Evolutionary conservation across 2,113 vertebrate genomes (phyloP), one percentile per base, ranked within the genome.

Genomic region (Lonchura striata): DNA sequence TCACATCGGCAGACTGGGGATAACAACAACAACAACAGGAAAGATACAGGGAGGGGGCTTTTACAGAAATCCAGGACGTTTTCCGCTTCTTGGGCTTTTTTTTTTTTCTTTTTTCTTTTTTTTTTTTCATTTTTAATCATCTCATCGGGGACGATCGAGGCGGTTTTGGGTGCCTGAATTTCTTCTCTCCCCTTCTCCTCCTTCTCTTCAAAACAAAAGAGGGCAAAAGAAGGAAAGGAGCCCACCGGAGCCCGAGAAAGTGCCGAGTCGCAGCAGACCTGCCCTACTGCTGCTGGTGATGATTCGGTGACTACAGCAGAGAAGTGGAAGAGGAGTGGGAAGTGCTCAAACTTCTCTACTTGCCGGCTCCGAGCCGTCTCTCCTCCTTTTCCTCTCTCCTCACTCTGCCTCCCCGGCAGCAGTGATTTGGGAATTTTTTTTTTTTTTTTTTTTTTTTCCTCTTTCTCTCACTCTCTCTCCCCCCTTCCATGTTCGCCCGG

Each of bases 1-100:
- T 97, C 97, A 95, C 97, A 95, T 98, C 97, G 94, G 95, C 97
- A 74, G 97, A 98, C 97, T 97, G 97, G 98, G 96, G 97, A 97
- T 98, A 96, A 97, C 95, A 57, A 94, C 96, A 87, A 88, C 83
- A 95, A 41, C 96, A 89, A 70, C 91, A 86, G 76, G 90, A 75
- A 97, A 91, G 92, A 52, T 92, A 60, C 94, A 91, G 79, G 54
- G 94, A 80, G 86, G 83, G 91, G 78, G 64, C 49, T 94, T 94
- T 91, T 74, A 90, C 97, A 93, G 96, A 98, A 98, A 98, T 98
- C 98, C 97, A 96, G 97, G 97, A 97, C 97, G 78, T 97, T 94
- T 96, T 56, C 50, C 14, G 9, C 64, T 92, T 89, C 83, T 94
- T 92, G 57, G 66, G 59, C 24, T 53, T 66, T 89, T 95, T 46